Percentiles rank a stretch among this genome's conserved stretches.
Conservation (phyloP, 2,888 invertebrate genomes). For the Catocala nupta region DNA sequence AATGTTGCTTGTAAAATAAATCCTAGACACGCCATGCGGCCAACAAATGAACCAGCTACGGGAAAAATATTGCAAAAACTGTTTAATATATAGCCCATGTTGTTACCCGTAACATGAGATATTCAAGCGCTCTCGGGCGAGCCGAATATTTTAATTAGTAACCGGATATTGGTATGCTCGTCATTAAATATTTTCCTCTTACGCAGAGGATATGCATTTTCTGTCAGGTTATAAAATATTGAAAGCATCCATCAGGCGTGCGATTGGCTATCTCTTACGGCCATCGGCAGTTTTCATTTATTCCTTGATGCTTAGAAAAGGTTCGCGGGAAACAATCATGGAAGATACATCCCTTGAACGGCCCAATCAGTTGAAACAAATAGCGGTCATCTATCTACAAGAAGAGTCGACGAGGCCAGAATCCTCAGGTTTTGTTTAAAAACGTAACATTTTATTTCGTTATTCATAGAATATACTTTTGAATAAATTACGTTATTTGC, state of each 20-base stretch:
- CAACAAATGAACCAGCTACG: conserved; percentile 77
- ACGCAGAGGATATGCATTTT: conserved; percentile 9
- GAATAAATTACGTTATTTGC: conserved; percentile 2
- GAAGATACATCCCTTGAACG: conserved; percentile 72
- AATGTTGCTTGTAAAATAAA: conserved; percentile 82
- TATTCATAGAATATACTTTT: conserved; percentile 22
- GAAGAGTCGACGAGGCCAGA: conserved; percentile 51
- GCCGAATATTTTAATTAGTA: conserved; percentile 33
- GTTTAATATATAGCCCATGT: conserved; percentile 73
- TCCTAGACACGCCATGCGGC: conserved; percentile 70
- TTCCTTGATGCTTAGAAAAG: conserved; percentile 66
- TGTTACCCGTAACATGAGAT: conserved; percentile 69
- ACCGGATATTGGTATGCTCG: conserved; percentile 17
- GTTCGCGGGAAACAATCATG: conserved; percentile 83
- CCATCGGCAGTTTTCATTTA: conserved; percentile 72
- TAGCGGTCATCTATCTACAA: conserved; percentile 67
- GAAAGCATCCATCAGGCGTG: conserved; percentile 55
- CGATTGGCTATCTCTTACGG: conserved; percentile 72
- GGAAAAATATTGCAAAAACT: conserved; percentile 83
- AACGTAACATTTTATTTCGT: conserved; percentile 46
- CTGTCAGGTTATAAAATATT: conserved; percentile 40
- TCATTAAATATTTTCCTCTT: conserved; percentile 12
- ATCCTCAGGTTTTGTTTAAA: conserved; percentile 41
- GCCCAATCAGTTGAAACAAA: conserved; percentile 84
- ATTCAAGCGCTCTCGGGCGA: conserved; percentile 28